phyloP scores from a whole-genome alignment of 2,888 invertebrate genomes.

The Archaeoteleia sp. region DNA sequence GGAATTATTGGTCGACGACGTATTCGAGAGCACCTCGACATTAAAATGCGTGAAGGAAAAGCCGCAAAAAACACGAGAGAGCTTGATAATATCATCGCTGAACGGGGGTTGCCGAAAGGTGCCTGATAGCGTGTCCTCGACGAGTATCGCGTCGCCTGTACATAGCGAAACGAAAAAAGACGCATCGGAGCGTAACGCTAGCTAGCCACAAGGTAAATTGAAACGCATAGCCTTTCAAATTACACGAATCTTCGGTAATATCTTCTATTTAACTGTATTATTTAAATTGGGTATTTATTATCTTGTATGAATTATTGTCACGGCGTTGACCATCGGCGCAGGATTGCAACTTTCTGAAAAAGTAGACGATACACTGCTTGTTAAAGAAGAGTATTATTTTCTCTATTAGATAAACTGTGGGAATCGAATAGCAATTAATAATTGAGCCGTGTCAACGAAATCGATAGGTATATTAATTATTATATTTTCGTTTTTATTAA shows the following conservation, averaged over 20 bases:
- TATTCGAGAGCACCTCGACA: conserved; percentile 33
- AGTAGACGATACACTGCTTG: conserved; percentile 11
- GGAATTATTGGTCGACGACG: conserved; percentile 15
- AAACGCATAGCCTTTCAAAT: conserved; percentile 70
- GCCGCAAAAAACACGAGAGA: conserved; percentile 10
- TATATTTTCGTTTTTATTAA: too few species aligned
- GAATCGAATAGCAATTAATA: background rate
- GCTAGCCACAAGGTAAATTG: conserved; percentile 75
- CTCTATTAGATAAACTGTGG: conserved; percentile 16
- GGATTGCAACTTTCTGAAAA: conserved; percentile 4
- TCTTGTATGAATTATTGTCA: conserved; percentile 16
- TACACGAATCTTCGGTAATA: conserved; percentile 72
- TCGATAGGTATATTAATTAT: too few species aligned
- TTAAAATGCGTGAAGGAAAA: conserved; percentile 7
- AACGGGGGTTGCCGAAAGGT: conserved; percentile 44
- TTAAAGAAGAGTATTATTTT: conserved; percentile 10
- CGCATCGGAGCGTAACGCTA: conserved; percentile 65
- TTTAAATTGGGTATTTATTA: conserved; percentile 16
- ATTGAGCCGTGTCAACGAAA: too few species aligned
- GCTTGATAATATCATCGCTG: conserved; percentile 13
- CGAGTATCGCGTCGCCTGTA: conserved; percentile 62
- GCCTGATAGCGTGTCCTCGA: conserved; percentile 53
- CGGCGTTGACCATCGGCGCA: conserved; percentile 9
- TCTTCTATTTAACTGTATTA: conserved; percentile 40
- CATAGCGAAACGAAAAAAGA: conserved; percentile 69